Conservation (phyloP, 2,797 vertebrate genomes). For the Pygocentrus nattereri region DNA sequence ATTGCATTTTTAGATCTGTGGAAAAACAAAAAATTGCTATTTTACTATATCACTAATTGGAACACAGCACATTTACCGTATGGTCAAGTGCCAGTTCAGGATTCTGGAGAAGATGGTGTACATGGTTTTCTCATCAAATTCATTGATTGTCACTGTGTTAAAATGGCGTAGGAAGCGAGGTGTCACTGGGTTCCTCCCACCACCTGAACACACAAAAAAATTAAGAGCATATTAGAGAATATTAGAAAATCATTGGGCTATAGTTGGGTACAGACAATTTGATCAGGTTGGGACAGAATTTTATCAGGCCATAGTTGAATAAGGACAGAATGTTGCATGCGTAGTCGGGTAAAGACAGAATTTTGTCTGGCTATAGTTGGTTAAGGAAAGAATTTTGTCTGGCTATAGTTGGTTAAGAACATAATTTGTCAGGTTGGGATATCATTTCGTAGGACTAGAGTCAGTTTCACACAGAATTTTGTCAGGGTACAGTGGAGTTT, state of each 20-base stretch:
- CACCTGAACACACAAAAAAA: conserved; percentile 77
- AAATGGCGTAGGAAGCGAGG: conserved; percentile 89
- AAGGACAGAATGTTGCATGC: too few relatives aligned
- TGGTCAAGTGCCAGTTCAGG: conserved; percentile 87
- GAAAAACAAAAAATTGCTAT: too few relatives aligned
- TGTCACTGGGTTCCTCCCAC: conserved; percentile 89
- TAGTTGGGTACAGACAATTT: too few relatives aligned
- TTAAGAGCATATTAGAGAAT: background rate
- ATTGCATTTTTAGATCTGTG: too few relatives aligned
- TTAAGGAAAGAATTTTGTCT: too few relatives aligned
- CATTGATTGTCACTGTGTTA: conserved; percentile 89
- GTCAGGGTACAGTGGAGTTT: background rate
- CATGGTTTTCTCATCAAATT: conserved; percentile 91
- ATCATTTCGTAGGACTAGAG: background rate
- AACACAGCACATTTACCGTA: conserved; percentile 74
- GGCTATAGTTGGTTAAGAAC: too few relatives aligned
- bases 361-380: background rate
- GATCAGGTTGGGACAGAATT: background rate
- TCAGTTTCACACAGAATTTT: background rate
- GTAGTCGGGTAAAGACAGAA: too few relatives aligned
- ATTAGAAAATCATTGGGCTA: background rate
- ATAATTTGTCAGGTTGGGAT: too few relatives aligned
- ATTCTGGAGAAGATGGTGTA: conserved; percentile 92
- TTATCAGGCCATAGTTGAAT: background rate
- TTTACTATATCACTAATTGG: background rate